Evolutionary conservation across 2,888 invertebrate genomes (phyloP), one percentile per base, ranked within the genome.

Genomic region (Trichogramma dendrolimi): DNA sequence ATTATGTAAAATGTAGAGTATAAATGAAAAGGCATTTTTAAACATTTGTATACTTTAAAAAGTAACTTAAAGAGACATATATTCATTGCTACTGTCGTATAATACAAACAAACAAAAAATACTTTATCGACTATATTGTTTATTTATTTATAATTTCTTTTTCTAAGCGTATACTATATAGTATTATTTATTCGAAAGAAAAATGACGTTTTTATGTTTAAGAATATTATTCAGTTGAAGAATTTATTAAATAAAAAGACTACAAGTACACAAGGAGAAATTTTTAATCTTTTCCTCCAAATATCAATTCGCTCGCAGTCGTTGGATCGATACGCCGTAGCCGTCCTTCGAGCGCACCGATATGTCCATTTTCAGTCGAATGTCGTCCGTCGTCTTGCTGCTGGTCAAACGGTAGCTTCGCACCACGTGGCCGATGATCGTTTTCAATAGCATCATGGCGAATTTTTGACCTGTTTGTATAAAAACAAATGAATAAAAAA

Each of bases 361-460:
- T 55, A 71, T 69, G 39, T 71, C 68, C 1, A 68, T 67, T 51
- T 65, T 69, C 4, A 69, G 42, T 27, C 60, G 62, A 11, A 70
- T 54, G 58, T 55, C 61, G 60, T 68, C 66, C 41, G 67, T 27
- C 10, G 52, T 68, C 46, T 59, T 61, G 0, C 43, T 57, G 2
- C 68, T 55, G 4, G 52, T 55, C 38, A 71, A 38, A 55, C 55
- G 59, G 43, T 67, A 72, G 38, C 66, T 67, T 55, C 68, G 61
- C 4, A 70, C 52, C 6, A 72, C 52, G 54, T 72, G 67, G 5
- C 60, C 68, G 5, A 71, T 60, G 4, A 72, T 57, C 6, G 69
- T 70, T 56, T 71, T 71, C 49, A 72, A 55, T 41, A 67, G 63
- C 58, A 67, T 67, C 8, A 68, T 64, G 6, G 71, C 69, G 60